Evolutionary conservation across 2,888 invertebrate species (phyloP).

Genomic region (Zaprionus bogoriensis): DNA sequence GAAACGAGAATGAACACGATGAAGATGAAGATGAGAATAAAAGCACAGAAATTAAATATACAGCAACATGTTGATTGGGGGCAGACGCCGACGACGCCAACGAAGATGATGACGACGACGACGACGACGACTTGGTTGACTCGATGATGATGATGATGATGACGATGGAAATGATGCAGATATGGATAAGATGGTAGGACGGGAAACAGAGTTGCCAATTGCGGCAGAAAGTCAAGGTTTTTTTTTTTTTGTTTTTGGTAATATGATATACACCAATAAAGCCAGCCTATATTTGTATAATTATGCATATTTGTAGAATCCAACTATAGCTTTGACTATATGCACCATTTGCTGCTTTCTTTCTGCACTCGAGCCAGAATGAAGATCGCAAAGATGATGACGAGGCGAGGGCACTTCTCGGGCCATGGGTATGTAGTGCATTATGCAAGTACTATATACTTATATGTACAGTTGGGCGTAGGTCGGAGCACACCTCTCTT

Average conservation of each 20-base stretch:
- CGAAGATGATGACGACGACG: slow-evolving; percentile 4
- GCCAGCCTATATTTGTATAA: neutral
- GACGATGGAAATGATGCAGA: slow-evolving; percentile 7
- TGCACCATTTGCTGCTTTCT: too few species aligned
- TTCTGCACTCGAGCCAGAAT: too few species aligned
- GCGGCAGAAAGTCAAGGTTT: neutral
- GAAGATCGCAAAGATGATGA: neutral
- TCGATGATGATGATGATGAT: slow-evolving; percentile 16
- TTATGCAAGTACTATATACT: neutral
- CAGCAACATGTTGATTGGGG: slow-evolving; percentile 44
- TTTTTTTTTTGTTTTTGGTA: neutral
- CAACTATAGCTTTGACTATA: too few species aligned
- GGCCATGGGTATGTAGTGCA: neutral
- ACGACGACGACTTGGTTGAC: slow-evolving; percentile 12
- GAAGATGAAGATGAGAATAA: slow-evolving; percentile 11
- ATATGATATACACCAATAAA: neutral
- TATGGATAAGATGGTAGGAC: slow-evolving; percentile 1
- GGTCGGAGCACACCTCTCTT: slow-evolving; percentile 43
- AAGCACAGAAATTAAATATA: slow-evolving; percentile 42
- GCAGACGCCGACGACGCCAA: slow-evolving; percentile 22
- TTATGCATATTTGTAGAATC: neutral
- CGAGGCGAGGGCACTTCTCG: neutral
- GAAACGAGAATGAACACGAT: neutral
- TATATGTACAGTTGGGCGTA: slow-evolving; percentile 36
- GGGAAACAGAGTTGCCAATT: neutral